Base-by-base conservation (phyloP, 2,888 invertebrate genomes). In the Lamellibrachia columna region DNA sequence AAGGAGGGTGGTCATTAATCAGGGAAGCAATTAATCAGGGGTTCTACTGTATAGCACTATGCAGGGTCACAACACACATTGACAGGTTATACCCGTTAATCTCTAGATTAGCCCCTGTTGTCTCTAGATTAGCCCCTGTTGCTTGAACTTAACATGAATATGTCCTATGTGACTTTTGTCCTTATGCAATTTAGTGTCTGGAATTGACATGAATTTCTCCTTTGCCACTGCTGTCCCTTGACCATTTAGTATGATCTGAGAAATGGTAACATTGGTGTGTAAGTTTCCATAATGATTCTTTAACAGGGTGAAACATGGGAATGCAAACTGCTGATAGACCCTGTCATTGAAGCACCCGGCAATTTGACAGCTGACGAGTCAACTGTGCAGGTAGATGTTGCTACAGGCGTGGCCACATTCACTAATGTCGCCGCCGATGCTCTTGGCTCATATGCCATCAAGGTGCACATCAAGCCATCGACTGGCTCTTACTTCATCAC, bases 341-440 rank as follows among this genome's bases (percentile, higher is more conserved):
- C 75, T 75, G n/a, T 75, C 75, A n/a, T 75, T 75, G 75, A 75
- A 75, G 75, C 75, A 22, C 75, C 75, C 22, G 75, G 75, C 75
- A 75, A 15, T 4, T 22, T 75, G 75, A 22, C 75, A 2, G 75
- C 75, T 22, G 75, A 75, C 75, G 22, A 75, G 75, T 11, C 75
- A 75, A 75, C 75, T 22, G 75, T 22, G n/a, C 75, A 75, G 75
- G 75, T 75, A 75, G 75, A 75, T 75, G 75, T 75, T n/a, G n/a
- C 15, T 75, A 75, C 75, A 3, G 75, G 75, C 75, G 22, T 22
- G 22, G 75, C 75, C 1, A 75, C 75, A 75, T 75, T 22, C 75
- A 75, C 22, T 22, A 75, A 22, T 75, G 75, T 75, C 75, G n/a
- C 15, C 4, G 75, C 75, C 75, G n/a, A 22, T 75, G 22, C 22